These are phyloP conservation scores for Echinarachnius parma DNA, from an alignment of 53 echinoderm and acorn worm genomes.

Conservation along the genomic window DNA sequence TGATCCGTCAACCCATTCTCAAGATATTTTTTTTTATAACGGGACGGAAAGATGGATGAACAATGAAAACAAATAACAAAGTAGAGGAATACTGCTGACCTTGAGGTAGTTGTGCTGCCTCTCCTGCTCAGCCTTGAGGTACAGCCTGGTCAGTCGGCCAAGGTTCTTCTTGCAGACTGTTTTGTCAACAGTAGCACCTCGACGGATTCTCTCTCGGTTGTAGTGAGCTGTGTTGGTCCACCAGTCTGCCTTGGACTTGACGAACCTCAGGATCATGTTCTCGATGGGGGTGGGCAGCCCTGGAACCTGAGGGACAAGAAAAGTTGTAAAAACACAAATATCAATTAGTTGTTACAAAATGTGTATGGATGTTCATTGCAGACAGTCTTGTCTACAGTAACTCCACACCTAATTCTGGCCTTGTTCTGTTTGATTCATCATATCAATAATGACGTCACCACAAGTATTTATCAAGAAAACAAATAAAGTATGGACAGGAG, in stretches of 20 bases:
- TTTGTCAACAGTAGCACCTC: slow-evolving; percentile 98
- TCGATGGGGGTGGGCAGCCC: slow-evolving; percentile 97
- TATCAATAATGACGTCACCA: no score
- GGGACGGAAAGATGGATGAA: no score
- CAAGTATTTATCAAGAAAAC: no score
- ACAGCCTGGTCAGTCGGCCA: slow-evolving; percentile 89
- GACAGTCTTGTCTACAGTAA: slow-evolving; percentile 98
- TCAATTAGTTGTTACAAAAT: no score
- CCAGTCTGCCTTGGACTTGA: slow-evolving; percentile 99
- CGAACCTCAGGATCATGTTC: slow-evolving; percentile 99
- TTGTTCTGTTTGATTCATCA: slow-evolving; percentile 99
- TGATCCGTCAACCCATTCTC: no score
- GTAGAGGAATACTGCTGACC: slow-evolving; percentile 50
- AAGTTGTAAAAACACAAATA: no score
- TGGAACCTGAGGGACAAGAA: slow-evolving; percentile 80
- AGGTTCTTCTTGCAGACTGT: slow-evolving; percentile 99
- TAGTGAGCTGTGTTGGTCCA: slow-evolving; percentile 99
- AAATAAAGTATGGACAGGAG: no score
- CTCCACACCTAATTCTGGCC: slow-evolving; percentile 95
- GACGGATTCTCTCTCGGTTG: slow-evolving; percentile 98
- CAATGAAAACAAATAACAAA: no score
- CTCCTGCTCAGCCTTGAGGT: slow-evolving; percentile 99
- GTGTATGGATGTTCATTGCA: no score
- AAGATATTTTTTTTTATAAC: no score
- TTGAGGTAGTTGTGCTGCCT: slow-evolving; percentile 99